A percentile compares a stretch with the other conserved stretches of the same genome.
These are phyloP conservation scores for Cataglyphis cursor DNA, from an alignment of 2,888 invertebrate species.

Conservation along the genomic window DNA sequence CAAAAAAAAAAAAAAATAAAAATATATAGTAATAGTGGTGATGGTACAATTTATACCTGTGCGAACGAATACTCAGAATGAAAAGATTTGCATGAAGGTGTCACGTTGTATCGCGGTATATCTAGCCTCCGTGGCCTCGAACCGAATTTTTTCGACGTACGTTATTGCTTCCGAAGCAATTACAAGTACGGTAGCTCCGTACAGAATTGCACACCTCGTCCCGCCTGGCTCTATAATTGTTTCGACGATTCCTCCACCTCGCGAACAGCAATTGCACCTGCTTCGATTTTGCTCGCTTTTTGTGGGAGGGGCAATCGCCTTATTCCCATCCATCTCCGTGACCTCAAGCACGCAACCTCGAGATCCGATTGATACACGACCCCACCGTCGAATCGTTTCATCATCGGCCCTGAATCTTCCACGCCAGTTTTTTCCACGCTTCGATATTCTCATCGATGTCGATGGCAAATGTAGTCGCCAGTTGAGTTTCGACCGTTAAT, in stretches of 20 bases:
- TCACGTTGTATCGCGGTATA: conserved; percentile 39
- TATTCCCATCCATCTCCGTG: conserved; percentile 74
- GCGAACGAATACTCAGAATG: not conserved
- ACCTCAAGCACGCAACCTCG: conserved; percentile 81
- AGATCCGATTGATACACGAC: conserved; percentile 77
- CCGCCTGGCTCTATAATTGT: conserved; percentile 79
- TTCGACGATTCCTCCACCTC: conserved; percentile 80
- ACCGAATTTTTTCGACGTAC: conserved; percentile 65
- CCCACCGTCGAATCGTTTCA: conserved; percentile 58
- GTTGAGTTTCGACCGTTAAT: conserved; percentile 9
- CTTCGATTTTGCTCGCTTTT: conserved; percentile 83
- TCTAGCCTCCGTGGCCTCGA: conserved; percentile 42
- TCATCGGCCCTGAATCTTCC: conserved; percentile 62
- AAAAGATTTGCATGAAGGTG: conserved; percentile 6
- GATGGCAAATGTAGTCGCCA: conserved; percentile 8
- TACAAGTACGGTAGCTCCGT: conserved; percentile 80
- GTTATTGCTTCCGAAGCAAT: conserved; percentile 77
- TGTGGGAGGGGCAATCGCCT: conserved; percentile 77
- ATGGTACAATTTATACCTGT: too few species aligned
- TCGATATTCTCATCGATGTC: conserved; percentile 30
- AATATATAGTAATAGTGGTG: not conserved
- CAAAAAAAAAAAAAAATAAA: conserved; percentile 8
- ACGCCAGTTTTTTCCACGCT: conserved; percentile 36
- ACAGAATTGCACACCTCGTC: conserved; percentile 73
- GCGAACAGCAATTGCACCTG: conserved; percentile 82